A percentile compares a stretch with the other conserved stretches of the same genome.
Evolutionary conservation across 2,888 invertebrate genomes (phyloP).

Genomic region (Nesidiocoris tenuis): DNA sequence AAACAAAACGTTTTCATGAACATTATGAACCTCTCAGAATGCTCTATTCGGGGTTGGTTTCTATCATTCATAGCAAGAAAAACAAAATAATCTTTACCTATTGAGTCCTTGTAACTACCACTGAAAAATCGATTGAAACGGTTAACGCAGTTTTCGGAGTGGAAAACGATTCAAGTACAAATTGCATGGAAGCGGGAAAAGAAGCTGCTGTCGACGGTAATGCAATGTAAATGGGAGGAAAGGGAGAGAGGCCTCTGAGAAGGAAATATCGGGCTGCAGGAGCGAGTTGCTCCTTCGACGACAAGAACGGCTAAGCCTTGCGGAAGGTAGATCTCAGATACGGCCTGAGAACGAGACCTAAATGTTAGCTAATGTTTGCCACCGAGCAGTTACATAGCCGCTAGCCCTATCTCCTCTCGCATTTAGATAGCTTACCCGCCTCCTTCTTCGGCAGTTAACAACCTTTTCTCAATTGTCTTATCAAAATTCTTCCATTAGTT

Average conservation of each 20-base stretch:
- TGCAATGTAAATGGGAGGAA: slow-evolving; percentile 37
- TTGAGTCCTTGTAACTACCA: no score
- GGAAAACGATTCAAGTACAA: not conserved
- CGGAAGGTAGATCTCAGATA: slow-evolving; percentile 42
- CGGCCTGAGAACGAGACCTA: slow-evolving; percentile 42
- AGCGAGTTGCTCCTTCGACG: slow-evolving; percentile 12
- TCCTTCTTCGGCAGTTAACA: slow-evolving; percentile 23
- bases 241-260: slow-evolving; percentile 1
- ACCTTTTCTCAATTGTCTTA: slow-evolving; percentile 42
- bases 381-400: slow-evolving; percentile 34
- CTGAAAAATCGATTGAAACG: no score
- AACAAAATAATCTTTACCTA: no score
- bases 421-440: slow-evolving; percentile 44
- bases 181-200: not conserved
- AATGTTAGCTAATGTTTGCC: slow-evolving; percentile 48
- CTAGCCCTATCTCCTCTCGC: slow-evolving; percentile 39
- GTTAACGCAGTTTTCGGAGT: not conserved
- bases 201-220: slow-evolving; percentile 14
- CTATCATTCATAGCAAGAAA: no score
- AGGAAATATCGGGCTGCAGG: slow-evolving; percentile 34
- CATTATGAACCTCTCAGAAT: no score
- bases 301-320: slow-evolving; percentile 33
- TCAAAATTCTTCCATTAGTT: slow-evolving; percentile 42
- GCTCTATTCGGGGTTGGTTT: no score
- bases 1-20: no score